phyloP scores from a whole-genome alignment of 2,888 invertebrate genomes.

The Drosophila seclusa region DNA sequence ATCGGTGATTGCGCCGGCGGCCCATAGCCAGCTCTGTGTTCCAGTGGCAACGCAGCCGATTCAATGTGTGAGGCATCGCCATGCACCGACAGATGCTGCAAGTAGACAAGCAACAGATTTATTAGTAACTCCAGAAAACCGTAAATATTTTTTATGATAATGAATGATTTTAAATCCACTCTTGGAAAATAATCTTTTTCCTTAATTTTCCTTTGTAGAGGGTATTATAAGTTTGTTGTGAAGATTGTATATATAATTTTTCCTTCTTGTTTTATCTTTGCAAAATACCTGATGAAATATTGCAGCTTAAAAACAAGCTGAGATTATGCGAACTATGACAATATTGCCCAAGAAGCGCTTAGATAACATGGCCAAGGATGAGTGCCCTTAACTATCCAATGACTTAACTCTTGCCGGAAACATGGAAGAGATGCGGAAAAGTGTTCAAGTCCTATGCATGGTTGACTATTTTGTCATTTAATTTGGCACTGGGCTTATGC shows the following conservation, averaged over 20 bases:
- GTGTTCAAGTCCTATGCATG: constrained; percentile 26
- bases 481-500: constrained; percentile 60
- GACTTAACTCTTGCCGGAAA: constrained; percentile 27
- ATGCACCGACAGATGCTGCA: constrained; percentile 88
- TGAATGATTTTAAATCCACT: background rate
- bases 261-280: background rate
- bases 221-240: too few species aligned
- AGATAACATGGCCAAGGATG: background rate
- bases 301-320: background rate
- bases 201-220: background rate
- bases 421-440: constrained; percentile 68
- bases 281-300: background rate
- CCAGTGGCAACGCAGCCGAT: constrained; percentile 92
- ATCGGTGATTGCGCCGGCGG: constrained; percentile 87
- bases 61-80: constrained; percentile 92
- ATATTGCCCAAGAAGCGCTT: background rate
- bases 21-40: constrained; percentile 91
- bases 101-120: background rate
- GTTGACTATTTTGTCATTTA: constrained; percentile 53
- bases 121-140: background rate
- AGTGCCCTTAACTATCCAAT: background rate
- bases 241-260: background rate
- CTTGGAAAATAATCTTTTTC: background rate
- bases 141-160: background rate
- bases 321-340: background rate